These are phyloP conservation scores for Leptinotarsa texana DNA, from an alignment of 1,140 invertebrate species.

Conservation along the genomic window DNA sequence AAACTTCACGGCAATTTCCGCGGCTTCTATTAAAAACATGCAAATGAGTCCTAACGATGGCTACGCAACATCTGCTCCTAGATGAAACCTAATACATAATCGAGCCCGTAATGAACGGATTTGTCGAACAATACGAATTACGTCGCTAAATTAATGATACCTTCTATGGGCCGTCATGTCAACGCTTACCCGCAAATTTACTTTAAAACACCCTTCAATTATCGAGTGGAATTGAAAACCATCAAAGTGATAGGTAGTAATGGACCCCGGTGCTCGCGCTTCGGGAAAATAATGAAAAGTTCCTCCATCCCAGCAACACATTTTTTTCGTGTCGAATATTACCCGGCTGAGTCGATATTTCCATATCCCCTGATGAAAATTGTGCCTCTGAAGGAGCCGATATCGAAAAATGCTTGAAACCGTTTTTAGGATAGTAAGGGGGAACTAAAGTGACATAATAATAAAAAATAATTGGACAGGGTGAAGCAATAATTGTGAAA, in stretches of 20 bases:
- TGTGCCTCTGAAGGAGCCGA: too few species aligned
- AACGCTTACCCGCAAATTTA: conserved; percentile 21
- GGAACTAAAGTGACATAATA: too few species aligned
- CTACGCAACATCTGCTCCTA: neutral
- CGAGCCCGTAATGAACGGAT: conserved; percentile 19
- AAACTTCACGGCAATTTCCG: conserved; percentile 9
- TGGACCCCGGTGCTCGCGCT: neutral
- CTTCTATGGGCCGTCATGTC: conserved; percentile 11
- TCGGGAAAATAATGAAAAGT: conserved; percentile 18
- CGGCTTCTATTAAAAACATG: conserved; percentile 17
- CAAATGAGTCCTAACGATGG: conserved; percentile 2
- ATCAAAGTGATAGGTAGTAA: neutral
- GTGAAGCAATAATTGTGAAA: too few species aligned
- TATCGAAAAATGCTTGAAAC: too few species aligned
- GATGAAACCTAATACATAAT: neutral
- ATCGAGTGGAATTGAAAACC: conserved; percentile 19
- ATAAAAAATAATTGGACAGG: too few species aligned
- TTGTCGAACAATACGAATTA: conserved; percentile 7
- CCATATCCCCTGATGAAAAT: too few species aligned
- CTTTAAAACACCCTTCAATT: conserved; percentile 22
- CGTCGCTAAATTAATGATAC: conserved; percentile 14
- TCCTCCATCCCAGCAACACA: neutral
- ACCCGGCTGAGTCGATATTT: too few species aligned
- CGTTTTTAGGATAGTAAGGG: too few species aligned
- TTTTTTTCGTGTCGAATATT: too few species aligned